phyloP scores from a whole-genome alignment of 2,888 invertebrate species.

The Eurytoma californica region DNA sequence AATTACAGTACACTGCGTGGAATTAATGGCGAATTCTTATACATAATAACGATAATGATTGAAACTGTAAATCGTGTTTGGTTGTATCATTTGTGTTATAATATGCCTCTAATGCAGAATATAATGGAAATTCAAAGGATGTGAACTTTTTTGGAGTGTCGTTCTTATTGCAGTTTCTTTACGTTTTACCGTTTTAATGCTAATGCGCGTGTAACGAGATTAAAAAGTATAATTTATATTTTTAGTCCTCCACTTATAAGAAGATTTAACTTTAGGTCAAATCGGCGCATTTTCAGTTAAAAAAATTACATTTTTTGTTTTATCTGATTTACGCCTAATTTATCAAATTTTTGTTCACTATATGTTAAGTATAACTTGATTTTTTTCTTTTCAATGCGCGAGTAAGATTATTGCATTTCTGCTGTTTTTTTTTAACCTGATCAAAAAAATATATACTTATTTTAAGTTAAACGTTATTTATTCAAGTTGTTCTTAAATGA shows the following conservation, averaged over 20 bases:
- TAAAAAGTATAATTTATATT: too few relatives aligned
- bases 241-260: too few relatives aligned
- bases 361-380: neutral
- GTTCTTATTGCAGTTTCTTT: conserved; percentile 35
- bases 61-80: conserved; percentile 68
- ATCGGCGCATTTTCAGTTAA: neutral
- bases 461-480: conserved; percentile 52
- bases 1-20: conserved; percentile 37
- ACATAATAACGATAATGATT: conserved; percentile 61
- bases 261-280: conserved; percentile 3
- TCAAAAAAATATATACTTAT: conserved; percentile 43
- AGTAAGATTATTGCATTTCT: conserved; percentile 39
- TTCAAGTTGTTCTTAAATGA: conserved; percentile 51
- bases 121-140: conserved; percentile 69
- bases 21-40: conserved; percentile 60
- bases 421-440: conserved; percentile 43
- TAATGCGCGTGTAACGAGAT: conserved; percentile 4
- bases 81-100: conserved; percentile 70
- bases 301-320: too few relatives aligned
- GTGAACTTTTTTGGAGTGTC: conserved; percentile 35
- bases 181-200: conserved; percentile 4
- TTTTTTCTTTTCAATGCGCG: neutral
- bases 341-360: conserved; percentile 26
- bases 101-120: conserved; percentile 69
- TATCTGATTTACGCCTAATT: neutral